Evolutionary conservation across 2,797 vertebrate species (phyloP), one percentile per base, ranked within the genome.

Genomic region (Labeo calbasu): DNA sequence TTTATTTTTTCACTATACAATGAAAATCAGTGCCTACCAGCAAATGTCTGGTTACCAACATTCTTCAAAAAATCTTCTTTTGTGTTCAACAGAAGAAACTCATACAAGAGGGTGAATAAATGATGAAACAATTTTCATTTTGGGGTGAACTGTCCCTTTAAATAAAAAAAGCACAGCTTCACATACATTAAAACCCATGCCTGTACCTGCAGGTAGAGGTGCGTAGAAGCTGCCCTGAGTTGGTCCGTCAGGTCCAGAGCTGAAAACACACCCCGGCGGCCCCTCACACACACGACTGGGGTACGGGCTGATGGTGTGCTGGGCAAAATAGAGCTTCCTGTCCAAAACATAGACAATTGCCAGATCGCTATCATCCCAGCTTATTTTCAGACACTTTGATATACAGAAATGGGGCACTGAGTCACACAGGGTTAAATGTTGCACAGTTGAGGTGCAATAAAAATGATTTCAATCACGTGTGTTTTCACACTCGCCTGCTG

Each of bases 241-340:
- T 59, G 96, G 94, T 86, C 97, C 96, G 0, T 98, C 96, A 0
- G 96, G 96, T 77, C 96, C 96, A 1, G 95, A 96, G 86, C 95
- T 94, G 90, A 97, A 92, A 78, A 96, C 93, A 28, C 98, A 99
- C 86, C 97, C 97, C 0, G 97, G 96, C 0, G 96, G 96, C 0
- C 93, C 91, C 2, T 92, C 87, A 25, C 98, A 99, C 88, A 99
- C 96, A 8, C 96, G 93, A 86, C 97, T 97, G 0, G 98, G 95
- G 88, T 97, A 97, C 23, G 97, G 97, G 15, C 96, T 96, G 88
- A 95, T 95, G 73, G 91, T 96, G 0, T 96, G 95, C 91, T 99
- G 98, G n/a, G 97, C 96, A 53, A 97, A 99, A 89, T 95, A 98
- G 21, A 99, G 92, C 72, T 93, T 98, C 96, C 98, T 99, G 88